Base-by-base conservation (phyloP, 2,888 invertebrate species). In the Metacarcinus magister region DNA sequence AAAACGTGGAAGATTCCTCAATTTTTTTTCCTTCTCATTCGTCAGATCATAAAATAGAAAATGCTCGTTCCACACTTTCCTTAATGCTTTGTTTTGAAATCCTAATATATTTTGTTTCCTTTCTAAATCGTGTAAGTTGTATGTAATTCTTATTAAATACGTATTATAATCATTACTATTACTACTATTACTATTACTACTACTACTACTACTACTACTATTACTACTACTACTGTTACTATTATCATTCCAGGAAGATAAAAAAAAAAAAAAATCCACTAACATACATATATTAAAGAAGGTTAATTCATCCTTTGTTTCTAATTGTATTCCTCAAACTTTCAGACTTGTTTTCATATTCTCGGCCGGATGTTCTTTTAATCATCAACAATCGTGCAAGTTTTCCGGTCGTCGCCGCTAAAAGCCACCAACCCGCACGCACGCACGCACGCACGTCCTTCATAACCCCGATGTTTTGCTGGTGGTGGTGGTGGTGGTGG, bases 211-310 rank as follows among this genome's bases (percentile, higher is more conserved):
- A 87, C 87, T 39, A 87, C 87, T 87, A 87, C 87, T 75, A 75
- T n/a, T 75, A 75, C 75, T 75, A 75, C 28, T 75, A 75, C 87
- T 87, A 87, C 87, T 87, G 39, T 39, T 87, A 87, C 39, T 39
- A 87, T 19, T 0, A 87, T 39, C 3, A 87, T 16, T 39, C 39
- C 19, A 0, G 19, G n/a, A 67, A 39, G 75, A 19, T 32, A 39
- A 87, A 87, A 7, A 54, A 54, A 60, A 39, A 87, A 87, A 7
- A 54, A 54, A 60, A 60, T 23, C 19, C 39, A 39, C 16, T 54
- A 54, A 54, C 28, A 28, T 0, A 75, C 23, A 60, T 60, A 60
- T 60, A 23, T 60, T 23, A 60, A 60, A 60, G 23, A 23, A 23
- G 23, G 28, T 8, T 75, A 28, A n/a, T 75, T 75, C 10, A 8